phyloP scores from a whole-genome alignment of 2,888 invertebrate genomes.

The Scaptomyza caliginosa region DNA sequence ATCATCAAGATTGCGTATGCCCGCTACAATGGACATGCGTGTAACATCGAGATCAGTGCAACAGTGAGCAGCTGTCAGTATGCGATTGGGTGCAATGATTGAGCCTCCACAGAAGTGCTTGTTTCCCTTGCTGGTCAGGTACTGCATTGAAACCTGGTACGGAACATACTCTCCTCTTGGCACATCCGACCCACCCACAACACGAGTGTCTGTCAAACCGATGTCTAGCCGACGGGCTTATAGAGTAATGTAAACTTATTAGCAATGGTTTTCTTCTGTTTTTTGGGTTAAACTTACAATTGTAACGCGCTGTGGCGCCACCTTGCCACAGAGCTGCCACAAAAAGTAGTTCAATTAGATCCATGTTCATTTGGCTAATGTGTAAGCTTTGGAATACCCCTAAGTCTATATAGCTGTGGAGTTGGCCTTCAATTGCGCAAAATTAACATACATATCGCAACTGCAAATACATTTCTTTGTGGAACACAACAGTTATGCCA shows the following conservation, averaged over 20 bases:
- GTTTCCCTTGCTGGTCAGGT: conserved; percentile 53
- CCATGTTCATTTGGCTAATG: conserved; percentile 51
- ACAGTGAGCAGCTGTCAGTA: conserved; percentile 83
- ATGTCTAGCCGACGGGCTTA: conserved; percentile 49
- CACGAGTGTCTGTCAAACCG: conserved; percentile 48
- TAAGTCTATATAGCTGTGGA: conserved; percentile 28
- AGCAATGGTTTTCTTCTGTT: too few relatives aligned
- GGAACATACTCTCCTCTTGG: conserved; percentile 72
- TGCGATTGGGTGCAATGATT: conserved; percentile 73
- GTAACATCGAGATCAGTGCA: conserved; percentile 66
- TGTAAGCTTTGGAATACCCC: conserved; percentile 1
- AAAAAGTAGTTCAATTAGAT: conserved; percentile 29
- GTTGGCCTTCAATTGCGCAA: conserved; percentile 30
- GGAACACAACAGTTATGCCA: conserved; percentile 53
- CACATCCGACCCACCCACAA: conserved; percentile 79
- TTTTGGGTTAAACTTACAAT: conserved; percentile 45
- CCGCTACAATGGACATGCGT: conserved; percentile 76
- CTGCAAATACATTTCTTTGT: conserved; percentile 24
- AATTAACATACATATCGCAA: conserved; percentile 65
- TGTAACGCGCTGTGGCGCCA: conserved; percentile 27
- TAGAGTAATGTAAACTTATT: background rate
- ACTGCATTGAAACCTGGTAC: conserved; percentile 82
- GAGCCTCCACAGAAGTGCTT: conserved; percentile 83
- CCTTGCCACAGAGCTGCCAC: conserved; percentile 22
- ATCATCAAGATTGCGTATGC: conserved; percentile 67